These are phyloP conservation scores for Tachina fera DNA, from an alignment of 2,888 invertebrate genomes.

Conservation along the genomic window DNA sequence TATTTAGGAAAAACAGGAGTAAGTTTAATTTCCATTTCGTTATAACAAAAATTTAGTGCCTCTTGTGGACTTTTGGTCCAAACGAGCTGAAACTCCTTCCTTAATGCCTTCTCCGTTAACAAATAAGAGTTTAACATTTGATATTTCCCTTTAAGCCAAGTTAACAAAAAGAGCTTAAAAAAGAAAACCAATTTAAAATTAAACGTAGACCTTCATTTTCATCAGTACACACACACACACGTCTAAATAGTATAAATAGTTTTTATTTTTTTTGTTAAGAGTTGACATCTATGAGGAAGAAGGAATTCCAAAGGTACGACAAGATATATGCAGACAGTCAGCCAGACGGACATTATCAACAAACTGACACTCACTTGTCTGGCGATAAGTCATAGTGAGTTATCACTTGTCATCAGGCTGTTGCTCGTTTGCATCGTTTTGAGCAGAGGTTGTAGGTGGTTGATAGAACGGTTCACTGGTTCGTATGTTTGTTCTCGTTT, in stretches of 20 bases:
- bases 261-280: conserved; percentile 10
- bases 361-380: conserved; percentile 67
- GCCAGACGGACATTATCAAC: conserved; percentile 51
- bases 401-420: conserved; percentile 62
- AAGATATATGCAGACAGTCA: conserved; percentile 1
- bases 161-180: conserved; percentile 8
- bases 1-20: too few relatives aligned
- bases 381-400: conserved; percentile 60
- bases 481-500: conserved; percentile 25
- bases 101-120: conserved; percentile 14
- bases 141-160: conserved; percentile 25
- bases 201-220: conserved; percentile 33
- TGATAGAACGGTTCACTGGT: conserved; percentile 37
- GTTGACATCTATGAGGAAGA: conserved; percentile 32
- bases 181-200: conserved; percentile 29
- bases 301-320: conserved; percentile 7
- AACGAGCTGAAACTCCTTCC: not conserved
- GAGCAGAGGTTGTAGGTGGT: conserved; percentile 58
- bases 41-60: too few relatives aligned
- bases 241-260: not conserved
- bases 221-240: conserved; percentile 9
- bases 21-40: too few relatives aligned
- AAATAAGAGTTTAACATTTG: not conserved
- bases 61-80: not conserved
- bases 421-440: conserved; percentile 28